Base-by-base conservation (phyloP, 2,113 vertebrate genomes). In the Semnopithecus entellus region DNA sequence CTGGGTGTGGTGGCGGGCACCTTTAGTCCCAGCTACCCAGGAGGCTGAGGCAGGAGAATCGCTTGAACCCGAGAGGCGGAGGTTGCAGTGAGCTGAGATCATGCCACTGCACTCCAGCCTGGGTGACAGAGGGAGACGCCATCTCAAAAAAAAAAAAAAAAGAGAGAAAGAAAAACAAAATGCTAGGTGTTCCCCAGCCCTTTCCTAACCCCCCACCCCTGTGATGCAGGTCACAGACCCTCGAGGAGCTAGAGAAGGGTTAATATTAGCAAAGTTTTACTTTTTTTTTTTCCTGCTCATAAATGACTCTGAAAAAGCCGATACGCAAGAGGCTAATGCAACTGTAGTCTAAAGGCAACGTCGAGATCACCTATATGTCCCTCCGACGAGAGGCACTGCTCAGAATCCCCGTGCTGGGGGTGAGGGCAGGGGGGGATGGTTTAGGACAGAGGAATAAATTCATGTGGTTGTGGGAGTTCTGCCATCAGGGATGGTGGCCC, bases 231-330 rank as follows among this genome's bases (percentile, higher is more conserved):
- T 30, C 89, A 40, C 59, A 89, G 89, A 38, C 61, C 64, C 85
- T 75, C 52, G 1, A 12, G 11, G 14, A 75, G 61, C 76, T 18
- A 0, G 73, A 35, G 40, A 13, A 27, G 23, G 20, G 50, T 68
- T 45, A 3, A 16, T 2, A 64, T 79, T 14, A 94, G 95, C 88
- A 52, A 91, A 93, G 83, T 94, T 97, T 98, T 97, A 97, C n/a
- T 98, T 45, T n/a, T 55, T 73, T 59, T 59, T 45, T 85, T 64
- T 87, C 88, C 82, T 98, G 80, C 96, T 94, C 75, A 73, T 94
- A 96, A 97, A 90, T 91, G 94, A 96, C 72, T 93, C 83, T 90
- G 79, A 43, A 91, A 96, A 96, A 98, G 97, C 95, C 11, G 0
- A 4, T 76, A 25, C 0, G 82, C 82, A 27, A 73, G 88, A 91